phyloP scores from a whole-genome alignment of 2,888 invertebrate species.

The Sinodicranocentrus sp. region DNA sequence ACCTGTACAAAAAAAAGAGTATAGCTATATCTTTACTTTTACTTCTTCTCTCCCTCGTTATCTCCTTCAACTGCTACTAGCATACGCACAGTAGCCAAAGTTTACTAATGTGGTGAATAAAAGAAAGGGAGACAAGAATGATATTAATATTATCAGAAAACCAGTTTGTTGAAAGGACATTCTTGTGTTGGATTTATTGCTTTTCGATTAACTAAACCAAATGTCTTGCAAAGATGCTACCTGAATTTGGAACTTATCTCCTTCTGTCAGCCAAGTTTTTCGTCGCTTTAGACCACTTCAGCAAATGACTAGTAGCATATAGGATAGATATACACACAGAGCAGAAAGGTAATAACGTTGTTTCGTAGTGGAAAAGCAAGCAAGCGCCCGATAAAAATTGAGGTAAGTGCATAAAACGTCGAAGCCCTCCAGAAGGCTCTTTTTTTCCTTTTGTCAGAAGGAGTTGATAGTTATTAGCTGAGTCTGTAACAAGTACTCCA shows the following conservation, averaged over 20 bases:
- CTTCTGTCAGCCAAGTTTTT: constrained; percentile 63
- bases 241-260: constrained; percentile 75
- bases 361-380: constrained; percentile 11
- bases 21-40: constrained; percentile 4
- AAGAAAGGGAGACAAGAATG: constrained; percentile 66
- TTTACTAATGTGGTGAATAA: constrained; percentile 19
- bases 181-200: constrained; percentile 77
- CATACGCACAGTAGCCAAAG: constrained; percentile 52
- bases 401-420: constrained; percentile 34
- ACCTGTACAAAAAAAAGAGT: too few relatives aligned
- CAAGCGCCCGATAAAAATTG: background rate
- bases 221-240: constrained; percentile 76
- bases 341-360: background rate
- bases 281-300: background rate
- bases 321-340: background rate
- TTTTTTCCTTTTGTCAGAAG: constrained; percentile 28
- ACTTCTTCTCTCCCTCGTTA: background rate
- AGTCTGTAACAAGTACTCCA: constrained; percentile 27
- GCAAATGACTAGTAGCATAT: background rate
- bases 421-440: constrained; percentile 38
- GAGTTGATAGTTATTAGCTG: constrained; percentile 48
- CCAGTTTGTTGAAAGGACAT: constrained; percentile 77
- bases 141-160: constrained; percentile 74
- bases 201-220: constrained; percentile 77
- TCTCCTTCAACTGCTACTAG: constrained; percentile 53